Conservation (phyloP, 2,797 vertebrate species). For the Petrocephalus schoutedeni region DNA sequence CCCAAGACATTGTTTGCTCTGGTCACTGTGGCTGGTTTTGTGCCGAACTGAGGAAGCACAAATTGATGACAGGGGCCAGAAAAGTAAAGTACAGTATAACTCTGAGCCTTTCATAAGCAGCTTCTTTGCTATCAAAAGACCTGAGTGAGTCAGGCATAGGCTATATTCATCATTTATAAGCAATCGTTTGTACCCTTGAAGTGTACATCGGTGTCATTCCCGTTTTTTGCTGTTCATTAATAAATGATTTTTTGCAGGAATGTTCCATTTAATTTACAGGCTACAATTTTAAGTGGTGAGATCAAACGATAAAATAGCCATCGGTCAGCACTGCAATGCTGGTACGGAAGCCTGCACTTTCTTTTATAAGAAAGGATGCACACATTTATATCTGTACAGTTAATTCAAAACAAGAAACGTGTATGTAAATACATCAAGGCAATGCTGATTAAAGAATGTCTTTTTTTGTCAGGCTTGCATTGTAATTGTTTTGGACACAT, state of each 20-base stretch:
- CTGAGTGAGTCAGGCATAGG: neutral
- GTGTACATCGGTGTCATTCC: neutral
- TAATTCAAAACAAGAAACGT: neutral
- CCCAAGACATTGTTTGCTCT: neutral
- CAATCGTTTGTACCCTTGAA: neutral
- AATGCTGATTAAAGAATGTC: neutral
- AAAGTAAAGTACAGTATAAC: neutral
- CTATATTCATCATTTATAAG: neutral
- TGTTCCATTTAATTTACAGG: neutral
- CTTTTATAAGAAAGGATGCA: neutral
- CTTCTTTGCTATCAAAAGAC: neutral
- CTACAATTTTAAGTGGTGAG: neutral
- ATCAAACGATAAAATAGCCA: neutral
- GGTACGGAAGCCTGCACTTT: neutral
- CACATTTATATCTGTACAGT: neutral
- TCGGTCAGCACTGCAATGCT: neutral
- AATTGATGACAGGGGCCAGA: neutral
- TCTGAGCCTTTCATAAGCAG: neutral
- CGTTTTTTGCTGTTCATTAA: neutral
- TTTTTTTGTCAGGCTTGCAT: neutral
- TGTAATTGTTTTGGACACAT: neutral
- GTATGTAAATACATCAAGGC: neutral
- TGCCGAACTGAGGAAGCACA: neutral
- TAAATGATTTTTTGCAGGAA: neutral
- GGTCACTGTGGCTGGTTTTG: neutral